Evolutionary conservation across 2,797 vertebrate species (phyloP), one percentile per base, ranked within the genome.

Genomic region (Paedocypris micromegethes): DNA sequence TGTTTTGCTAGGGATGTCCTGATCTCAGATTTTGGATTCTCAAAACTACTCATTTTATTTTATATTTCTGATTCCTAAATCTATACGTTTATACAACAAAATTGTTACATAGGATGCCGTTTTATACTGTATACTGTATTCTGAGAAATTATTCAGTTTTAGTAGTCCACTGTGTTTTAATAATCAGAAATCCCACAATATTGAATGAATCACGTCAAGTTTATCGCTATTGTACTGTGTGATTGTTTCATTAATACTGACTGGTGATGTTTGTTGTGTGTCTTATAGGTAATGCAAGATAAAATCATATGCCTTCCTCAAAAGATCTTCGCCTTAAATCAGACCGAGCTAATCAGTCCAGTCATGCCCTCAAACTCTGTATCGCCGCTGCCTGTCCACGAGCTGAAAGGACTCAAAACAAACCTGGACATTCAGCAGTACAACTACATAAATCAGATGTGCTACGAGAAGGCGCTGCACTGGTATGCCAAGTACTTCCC

Each of bases 401-500:
- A 98, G 86, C 94, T 97, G 93, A 95, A 87, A 64, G 97, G 97
- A 45, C 83, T 94, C 58, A 98, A 98, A 85, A 98, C 93, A 0
- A 88, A 98, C 69, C 80, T 99, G 79, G 97, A 99, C 80, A 90
- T 97, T 45, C 96, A 99, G 75, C 97, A 99, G 46, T 99, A 99
- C 84, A 96, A 91, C 72, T 99, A 93, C 79, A 97, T 99, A 77
- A 98, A 99, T 79, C 96, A 98, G 81, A 93, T 98, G 88, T 99
- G 97, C 80, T 99, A 98, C 0, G 96, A 99, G 76, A 94, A 92
- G 74, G 96, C 96, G 51, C 86, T 99, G 54, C 96, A 98, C 68
- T 98, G 96, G 96, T 98, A 98, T 76, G 95, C 96, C 80, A 98
- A 98, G 82, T 99, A 98, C 80, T 98, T 99, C 78, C 96, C 97